Evolutionary conservation across 2,797 vertebrate genomes (phyloP).

Genomic region (Champsocephalus gunnari): DNA sequence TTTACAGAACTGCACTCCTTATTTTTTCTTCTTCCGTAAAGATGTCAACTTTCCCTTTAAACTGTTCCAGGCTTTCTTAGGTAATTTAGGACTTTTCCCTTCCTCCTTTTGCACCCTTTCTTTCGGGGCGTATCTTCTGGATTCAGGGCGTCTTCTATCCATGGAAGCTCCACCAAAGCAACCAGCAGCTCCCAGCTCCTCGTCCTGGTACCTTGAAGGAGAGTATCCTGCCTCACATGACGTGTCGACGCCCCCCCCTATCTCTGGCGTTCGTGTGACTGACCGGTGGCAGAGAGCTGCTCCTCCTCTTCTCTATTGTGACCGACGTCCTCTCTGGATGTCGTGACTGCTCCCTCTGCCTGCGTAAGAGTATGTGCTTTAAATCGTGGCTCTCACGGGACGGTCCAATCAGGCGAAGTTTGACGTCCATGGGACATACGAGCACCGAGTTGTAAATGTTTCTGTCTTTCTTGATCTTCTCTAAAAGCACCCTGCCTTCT

Average conservation of each 20-base stretch:
- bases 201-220: conserved; percentile 15
- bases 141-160: conserved; percentile 25
- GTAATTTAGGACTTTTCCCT: background rate
- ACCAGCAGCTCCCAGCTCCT: fast-evolving
- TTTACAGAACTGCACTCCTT: background rate
- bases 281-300: conserved; percentile 61
- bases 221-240: conserved; percentile 18
- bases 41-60: fast-evolving
- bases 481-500: background rate
- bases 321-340: conserved; percentile 5
- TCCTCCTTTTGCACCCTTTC: background rate
- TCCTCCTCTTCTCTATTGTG: conserved; percentile 29
- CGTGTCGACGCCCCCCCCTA: fast-evolving
- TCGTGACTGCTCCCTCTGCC: background rate
- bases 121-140: fast-evolving
- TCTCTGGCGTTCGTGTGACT: background rate
- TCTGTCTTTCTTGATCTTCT: background rate
- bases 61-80: background rate
- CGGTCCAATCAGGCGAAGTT: conserved; percentile 73
- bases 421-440: background rate
- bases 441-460: conserved; percentile 36
- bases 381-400: conserved; percentile 59
- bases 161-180: fast-evolving
- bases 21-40: fast-evolving
- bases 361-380: conserved; percentile 65